phyloP scores from a whole-genome alignment of 1,140 invertebrate genomes.

The Aphelinus certus region DNA sequence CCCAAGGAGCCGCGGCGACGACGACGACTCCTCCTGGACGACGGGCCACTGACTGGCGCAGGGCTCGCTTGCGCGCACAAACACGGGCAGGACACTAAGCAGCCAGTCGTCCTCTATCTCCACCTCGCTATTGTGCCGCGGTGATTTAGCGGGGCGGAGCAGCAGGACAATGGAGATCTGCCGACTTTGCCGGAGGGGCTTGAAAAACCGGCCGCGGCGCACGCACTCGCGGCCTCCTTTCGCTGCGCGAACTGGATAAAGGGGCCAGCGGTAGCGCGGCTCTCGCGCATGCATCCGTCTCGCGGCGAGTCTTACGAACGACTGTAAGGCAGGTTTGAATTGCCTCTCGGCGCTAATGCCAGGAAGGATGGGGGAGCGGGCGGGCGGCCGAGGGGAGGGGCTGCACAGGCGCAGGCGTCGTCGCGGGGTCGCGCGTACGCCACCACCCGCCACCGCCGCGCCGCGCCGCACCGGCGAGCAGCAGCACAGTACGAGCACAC shows the following conservation, averaged over 20 bases:
- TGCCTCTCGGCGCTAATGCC: conserved; percentile 16
- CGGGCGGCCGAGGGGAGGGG: conserved; percentile 20
- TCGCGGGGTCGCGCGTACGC: conserved; percentile 39
- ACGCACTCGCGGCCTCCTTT: not conserved
- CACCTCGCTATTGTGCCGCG: too few species aligned
- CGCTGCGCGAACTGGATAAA: not conserved
- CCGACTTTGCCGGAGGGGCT: not conserved
- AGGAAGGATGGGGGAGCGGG: conserved; percentile 8
- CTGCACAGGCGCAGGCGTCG: conserved; percentile 54
- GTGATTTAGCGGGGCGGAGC: too few species aligned
- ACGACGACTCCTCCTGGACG: too few species aligned
- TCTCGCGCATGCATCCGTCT: conserved; percentile 23
- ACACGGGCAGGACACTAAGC: too few species aligned
- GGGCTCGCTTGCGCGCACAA: too few species aligned
- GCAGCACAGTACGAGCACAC: too few species aligned
- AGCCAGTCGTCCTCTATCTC: too few species aligned
- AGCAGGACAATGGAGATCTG: not conserved
- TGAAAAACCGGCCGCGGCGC: not conserved
- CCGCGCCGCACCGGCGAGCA: too few species aligned
- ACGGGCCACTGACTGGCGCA: too few species aligned
- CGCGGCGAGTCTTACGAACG: conserved; percentile 33
- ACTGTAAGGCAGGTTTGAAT: conserved; percentile 32
- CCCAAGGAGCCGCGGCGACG: too few species aligned
- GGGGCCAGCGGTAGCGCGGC: not conserved
- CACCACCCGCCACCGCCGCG: conserved; percentile 38